Base-by-base conservation (phyloP, 2,888 invertebrate genomes). In the Orthosia incerta region DNA sequence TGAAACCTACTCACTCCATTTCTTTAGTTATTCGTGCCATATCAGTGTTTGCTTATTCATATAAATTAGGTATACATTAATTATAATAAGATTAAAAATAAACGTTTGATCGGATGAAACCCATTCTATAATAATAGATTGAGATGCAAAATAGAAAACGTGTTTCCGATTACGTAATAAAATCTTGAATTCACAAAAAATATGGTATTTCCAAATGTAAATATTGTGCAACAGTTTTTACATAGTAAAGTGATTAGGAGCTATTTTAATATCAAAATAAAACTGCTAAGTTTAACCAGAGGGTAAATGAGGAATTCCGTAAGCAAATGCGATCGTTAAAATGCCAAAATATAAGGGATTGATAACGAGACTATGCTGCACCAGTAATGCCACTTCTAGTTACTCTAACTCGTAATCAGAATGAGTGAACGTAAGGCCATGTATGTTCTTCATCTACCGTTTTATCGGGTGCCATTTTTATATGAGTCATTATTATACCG, bases 391-490 rank as follows among this genome's bases (percentile, higher is more conserved):
- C 83, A 61, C 82, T 83, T 87, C 86, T 74, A 86, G 86, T 76
- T 31, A 53, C 26, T 81, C 48, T 74, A 79, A 46, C 11, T 76
- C 71, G 23, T 45, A 48, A 60, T 55, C 61, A 68, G 66, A 51
- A 55, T 71, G 66, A 88, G 92, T 90, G 93, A 92, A 91, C 85
- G 92, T 92, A 92, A 92, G 92, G 93, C 75, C 92, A 84, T 70
- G 64, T 85, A 82, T 84, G 83, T 85, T 84, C 76, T 82, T 76
- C 80, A 84, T 74, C 59, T 77, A 76, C 65, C 20, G 46, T 79
- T 74, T 79, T 79, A 81, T 80, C 80, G n/a, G 39, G 53, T 76
- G 74, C 68, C 74, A 83, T 77, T 86, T 81, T 76, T 80, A 16
- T 71, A 73, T 57, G 20, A 68, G 57, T 60, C 63, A 64, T 75